Evolutionary conservation across 2,113 vertebrate genomes (phyloP), one percentile per base, ranked within the genome.

Genomic region (Megaptera novaeangliae): DNA sequence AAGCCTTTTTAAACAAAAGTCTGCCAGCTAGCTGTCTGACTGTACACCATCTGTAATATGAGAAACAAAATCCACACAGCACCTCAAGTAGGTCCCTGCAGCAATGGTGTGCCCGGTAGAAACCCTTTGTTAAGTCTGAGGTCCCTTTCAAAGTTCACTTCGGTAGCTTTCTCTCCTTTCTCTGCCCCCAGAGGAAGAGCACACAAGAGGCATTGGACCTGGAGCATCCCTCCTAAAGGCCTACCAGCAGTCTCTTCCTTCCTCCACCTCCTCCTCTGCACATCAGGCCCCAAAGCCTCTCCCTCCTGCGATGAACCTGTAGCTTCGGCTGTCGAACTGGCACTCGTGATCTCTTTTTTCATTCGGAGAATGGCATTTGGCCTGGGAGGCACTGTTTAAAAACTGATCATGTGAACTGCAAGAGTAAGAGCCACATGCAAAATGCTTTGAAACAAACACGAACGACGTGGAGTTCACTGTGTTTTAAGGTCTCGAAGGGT

Each of bases 71-170:
- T n/a, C 4, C 31, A 20, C 31, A 31, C 29, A 23, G 15, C 2
- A 1, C 18, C 34, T 64, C 6, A 39, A 8, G 14, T 9, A 39
- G 49, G 41, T 46, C 31, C 49, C 29, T 6, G 3, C 0, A 5
- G 34, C 31, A 44, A 61, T 0, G 21, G 2, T 2, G 12, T 39
- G 41, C 10, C 44, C 61, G 18, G 10, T 17, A 15, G 74, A 78
- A 27, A 83, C 2, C 8, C 55, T 82, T 11, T 6, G 12, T 11
- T 14, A 52, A 2, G 0, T 6, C 1, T 23, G 36, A 77, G 41
- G 46, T 77, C 81, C 17, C 46, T 0, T 17, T n/a, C 25, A 12
- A 82, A 21, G 39, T 31, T 89, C 78, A 49, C 12, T 66, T 36
- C 9, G 18, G 25, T 34, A 31, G 31, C 36, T 36, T 17, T n/a